phyloP scores from a whole-genome alignment of 2,113 vertebrate species.

The Ardeotis arabs region DNA sequence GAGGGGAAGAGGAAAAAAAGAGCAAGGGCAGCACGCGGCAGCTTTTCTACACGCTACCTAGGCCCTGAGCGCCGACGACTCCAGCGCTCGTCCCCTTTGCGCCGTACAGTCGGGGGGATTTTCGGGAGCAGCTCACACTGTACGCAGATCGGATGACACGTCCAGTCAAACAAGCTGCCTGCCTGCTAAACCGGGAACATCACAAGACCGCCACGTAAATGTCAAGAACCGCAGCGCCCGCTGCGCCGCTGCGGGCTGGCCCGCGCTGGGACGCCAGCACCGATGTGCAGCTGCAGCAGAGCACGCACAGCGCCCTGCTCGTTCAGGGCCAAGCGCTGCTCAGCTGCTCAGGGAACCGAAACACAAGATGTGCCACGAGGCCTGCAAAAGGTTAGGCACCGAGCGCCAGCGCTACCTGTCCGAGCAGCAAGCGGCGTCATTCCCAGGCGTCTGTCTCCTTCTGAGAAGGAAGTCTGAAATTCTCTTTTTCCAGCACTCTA shows the following conservation, averaged over 20 bases:
- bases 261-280: background rate
- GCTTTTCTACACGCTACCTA: rapidly evolving
- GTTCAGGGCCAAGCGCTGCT: background rate
- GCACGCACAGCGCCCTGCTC: background rate
- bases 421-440: background rate
- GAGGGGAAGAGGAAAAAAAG: background rate
- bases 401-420: background rate
- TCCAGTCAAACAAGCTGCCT: background rate
- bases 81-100: rapidly evolving
- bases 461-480: background rate
- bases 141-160: background rate
- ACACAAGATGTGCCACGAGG: rapidly evolving
- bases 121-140: background rate
- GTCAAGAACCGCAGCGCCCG: background rate
- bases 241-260: background rate
- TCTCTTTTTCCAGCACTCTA: background rate
- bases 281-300: background rate
- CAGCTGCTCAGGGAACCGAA: background rate
- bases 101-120: background rate
- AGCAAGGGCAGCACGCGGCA: rapidly evolving
- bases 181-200: slow-evolving; percentile 22
- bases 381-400: background rate
- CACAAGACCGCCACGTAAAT: slow-evolving; percentile 9
- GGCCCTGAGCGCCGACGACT: rapidly evolving
- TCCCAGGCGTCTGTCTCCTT: background rate